Conservation (phyloP, 92 coral and sea anemone species). For the Zoanthus solanderi region DNA sequence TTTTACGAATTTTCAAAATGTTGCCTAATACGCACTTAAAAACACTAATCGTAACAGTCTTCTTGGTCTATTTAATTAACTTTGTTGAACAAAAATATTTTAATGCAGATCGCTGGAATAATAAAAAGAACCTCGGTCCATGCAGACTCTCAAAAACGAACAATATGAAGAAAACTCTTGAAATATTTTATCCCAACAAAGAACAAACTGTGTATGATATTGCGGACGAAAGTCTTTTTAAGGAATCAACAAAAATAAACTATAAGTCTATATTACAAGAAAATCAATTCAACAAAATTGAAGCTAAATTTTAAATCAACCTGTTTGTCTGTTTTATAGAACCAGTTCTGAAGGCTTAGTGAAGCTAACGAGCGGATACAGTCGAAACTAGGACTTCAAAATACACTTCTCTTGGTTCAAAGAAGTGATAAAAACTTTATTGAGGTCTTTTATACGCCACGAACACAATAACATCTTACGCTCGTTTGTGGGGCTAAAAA, state of each 20-base stretch:
- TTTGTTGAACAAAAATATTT: too few species aligned
- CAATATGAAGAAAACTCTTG: neutral
- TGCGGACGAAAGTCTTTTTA: neutral
- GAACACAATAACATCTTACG: slow-evolving; percentile 22
- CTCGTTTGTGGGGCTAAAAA: slow-evolving; percentile 26
- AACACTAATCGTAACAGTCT: too few species aligned
- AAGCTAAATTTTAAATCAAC: neutral
- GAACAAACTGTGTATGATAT: neutral
- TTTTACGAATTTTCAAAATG: neutral
- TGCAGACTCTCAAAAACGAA: neutral
- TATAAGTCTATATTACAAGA: neutral
- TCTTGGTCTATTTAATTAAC: too few species aligned
- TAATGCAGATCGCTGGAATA: too few species aligned
- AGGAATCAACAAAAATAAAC: neutral
- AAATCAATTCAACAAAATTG: neutral
- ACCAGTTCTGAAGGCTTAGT: too few species aligned
- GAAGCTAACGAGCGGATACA: too few species aligned
- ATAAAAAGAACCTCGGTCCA: neutral
- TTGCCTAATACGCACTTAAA: neutral
- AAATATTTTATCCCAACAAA: neutral
- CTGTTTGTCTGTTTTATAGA: neutral
- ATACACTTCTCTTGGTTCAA: neutral
- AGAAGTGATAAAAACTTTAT: neutral
- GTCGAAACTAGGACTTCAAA: neutral
- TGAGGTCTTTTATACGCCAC: neutral